phyloP scores from a whole-genome alignment of 2,888 invertebrate species.

The Acronicta aceris region DNA sequence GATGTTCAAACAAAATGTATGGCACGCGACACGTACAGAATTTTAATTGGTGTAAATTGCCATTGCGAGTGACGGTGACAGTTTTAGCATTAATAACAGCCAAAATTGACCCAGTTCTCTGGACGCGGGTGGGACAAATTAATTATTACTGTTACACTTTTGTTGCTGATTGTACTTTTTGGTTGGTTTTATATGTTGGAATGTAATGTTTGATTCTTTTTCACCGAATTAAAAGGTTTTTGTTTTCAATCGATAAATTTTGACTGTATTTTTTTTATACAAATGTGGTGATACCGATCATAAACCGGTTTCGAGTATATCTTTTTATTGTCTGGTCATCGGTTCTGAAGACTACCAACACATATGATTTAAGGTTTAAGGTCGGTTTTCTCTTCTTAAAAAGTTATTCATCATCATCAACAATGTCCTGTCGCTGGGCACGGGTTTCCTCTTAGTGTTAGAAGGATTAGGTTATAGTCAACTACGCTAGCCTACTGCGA shows the following conservation, averaged over 20 bases:
- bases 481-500: no score
- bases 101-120: conserved; percentile 52
- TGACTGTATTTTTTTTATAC: no score
- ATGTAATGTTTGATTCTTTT: conserved; percentile 11
- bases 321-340: no score
- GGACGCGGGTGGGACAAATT: conserved; percentile 43
- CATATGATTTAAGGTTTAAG: no score
- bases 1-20: conserved; percentile 77
- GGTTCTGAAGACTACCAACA: no score
- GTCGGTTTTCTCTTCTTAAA: no score
- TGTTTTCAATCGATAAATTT: conserved; percentile 3
- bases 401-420: no score
- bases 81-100: conserved; percentile 60
- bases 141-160: conserved; percentile 45
- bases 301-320: no score
- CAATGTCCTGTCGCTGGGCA: no score
- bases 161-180: conserved; percentile 47
- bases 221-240: not conserved
- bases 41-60: conserved; percentile 77
- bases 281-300: no score
- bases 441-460: no score
- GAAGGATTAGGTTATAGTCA: no score
- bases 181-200: conserved; percentile 1
- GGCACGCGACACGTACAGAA: conserved; percentile 69
- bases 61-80: conserved; percentile 59